Evolutionary conservation across 2,113 vertebrate species (phyloP).

Genomic region (Zapornia atra): DNA sequence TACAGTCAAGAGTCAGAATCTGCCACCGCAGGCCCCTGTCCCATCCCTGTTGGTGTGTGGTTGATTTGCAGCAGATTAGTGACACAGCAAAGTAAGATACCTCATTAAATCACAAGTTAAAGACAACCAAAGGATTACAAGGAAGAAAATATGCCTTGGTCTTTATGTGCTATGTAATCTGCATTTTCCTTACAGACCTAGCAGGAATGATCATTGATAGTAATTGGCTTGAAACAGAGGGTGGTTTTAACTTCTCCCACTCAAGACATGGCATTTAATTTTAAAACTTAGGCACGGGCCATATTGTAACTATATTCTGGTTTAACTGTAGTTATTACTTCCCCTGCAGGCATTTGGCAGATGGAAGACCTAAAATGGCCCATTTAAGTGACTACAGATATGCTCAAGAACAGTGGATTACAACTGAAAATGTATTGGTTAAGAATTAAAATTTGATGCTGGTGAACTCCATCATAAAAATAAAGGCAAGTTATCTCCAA

Average conservation of each 20-base stretch:
- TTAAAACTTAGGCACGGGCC: not conserved
- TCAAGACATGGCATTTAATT: not conserved
- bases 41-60: not conserved
- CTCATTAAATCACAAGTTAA: not conserved
- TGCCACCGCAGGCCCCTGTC: not conserved
- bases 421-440: not conserved
- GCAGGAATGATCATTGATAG: not conserved
- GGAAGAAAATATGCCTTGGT: not conserved
- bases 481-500: not conserved
- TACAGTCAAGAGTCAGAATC: not conserved
- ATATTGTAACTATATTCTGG: not conserved
- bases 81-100: not conserved
- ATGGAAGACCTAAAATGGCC: not conserved
- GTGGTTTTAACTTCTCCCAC: not conserved
- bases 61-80: not conserved
- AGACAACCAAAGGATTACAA: not conserved
- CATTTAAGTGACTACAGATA: not conserved
- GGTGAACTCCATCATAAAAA: not conserved
- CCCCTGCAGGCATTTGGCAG: constrained; percentile 21
- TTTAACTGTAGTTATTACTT: constrained; percentile 38
- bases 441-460: not conserved
- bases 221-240: not conserved
- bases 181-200: not conserved
- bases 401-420: not conserved
- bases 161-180: not conserved